Evolutionary conservation across 2,888 invertebrate species (phyloP).

Genomic region (Ferrisia virgata): DNA sequence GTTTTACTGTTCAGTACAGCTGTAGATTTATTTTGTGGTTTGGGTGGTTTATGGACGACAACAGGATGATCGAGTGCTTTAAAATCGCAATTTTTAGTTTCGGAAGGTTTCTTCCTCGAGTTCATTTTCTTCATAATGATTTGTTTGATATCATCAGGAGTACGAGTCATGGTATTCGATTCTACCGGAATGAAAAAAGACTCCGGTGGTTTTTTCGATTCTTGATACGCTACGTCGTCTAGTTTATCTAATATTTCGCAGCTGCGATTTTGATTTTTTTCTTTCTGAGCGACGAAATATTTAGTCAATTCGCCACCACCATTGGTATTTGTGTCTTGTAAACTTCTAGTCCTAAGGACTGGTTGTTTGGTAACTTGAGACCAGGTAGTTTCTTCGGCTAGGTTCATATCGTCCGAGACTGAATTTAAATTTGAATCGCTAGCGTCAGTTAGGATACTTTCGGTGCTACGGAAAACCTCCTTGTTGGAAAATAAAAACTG

Average conservation of each 20-base stretch:
- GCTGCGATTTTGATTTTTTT: slow-evolving; percentile 23
- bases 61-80: slow-evolving; percentile 48
- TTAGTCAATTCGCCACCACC: slow-evolving; percentile 36
- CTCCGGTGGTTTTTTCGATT: slow-evolving; percentile 45
- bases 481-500: slow-evolving; percentile 53
- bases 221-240: not conserved
- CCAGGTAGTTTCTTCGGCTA: slow-evolving; percentile 47
- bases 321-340: slow-evolving; percentile 53
- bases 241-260: slow-evolving; percentile 19
- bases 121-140: slow-evolving; percentile 27
- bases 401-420: slow-evolving; percentile 50
- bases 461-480: slow-evolving; percentile 61
- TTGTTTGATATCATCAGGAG: slow-evolving; percentile 38
- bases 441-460: slow-evolving; percentile 77
- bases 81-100: not conserved
- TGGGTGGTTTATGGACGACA: slow-evolving; percentile 72
- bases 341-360: slow-evolving; percentile 55
- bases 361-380: slow-evolving; percentile 48
- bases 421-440: slow-evolving; percentile 54
- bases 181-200: slow-evolving; percentile 50
- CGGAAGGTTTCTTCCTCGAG: slow-evolving; percentile 19
- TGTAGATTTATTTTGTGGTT: slow-evolving; percentile 57
- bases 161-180: not conserved
- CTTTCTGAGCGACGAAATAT: slow-evolving; percentile 44
- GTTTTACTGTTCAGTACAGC: not conserved